phyloP scores from a whole-genome alignment of 2,113 vertebrate species.

The Vulpes vulpes region DNA sequence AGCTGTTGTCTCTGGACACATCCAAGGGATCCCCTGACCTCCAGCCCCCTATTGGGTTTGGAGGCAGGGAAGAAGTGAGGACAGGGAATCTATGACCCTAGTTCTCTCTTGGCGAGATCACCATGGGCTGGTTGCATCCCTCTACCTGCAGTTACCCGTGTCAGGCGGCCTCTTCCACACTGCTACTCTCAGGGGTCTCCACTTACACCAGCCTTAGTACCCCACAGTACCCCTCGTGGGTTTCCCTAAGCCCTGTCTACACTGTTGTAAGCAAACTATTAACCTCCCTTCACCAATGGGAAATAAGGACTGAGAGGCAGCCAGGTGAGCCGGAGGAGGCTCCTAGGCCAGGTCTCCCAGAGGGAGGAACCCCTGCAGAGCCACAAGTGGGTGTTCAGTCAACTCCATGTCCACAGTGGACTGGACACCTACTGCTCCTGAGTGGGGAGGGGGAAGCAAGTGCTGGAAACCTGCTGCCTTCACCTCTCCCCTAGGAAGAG shows the following conservation, averaged over 20 bases:
- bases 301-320: not conserved
- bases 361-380: not conserved
- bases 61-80: not conserved
- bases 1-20: not conserved
- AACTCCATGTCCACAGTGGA: not conserved
- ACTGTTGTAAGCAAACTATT: not conserved
- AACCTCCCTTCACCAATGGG: not conserved
- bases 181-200: not conserved
- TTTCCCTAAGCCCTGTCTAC: not conserved
- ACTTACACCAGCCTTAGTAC: too few species aligned
- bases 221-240: not conserved
- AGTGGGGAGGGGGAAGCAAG: not conserved
- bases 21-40: not conserved
- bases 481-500: not conserved
- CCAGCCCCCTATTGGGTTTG: not conserved
- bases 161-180: not conserved
- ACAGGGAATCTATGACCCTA: not conserved
- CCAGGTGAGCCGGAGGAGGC: not conserved
- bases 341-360: not conserved
- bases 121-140: not conserved
- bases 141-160: not conserved
- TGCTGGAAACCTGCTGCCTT: not conserved
- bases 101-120: not conserved
- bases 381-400: not conserved
- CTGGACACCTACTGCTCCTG: not conserved